Evolutionary conservation across 2,797 vertebrate genomes (phyloP).

Genomic region (Petrocephalus schoutedeni): DNA sequence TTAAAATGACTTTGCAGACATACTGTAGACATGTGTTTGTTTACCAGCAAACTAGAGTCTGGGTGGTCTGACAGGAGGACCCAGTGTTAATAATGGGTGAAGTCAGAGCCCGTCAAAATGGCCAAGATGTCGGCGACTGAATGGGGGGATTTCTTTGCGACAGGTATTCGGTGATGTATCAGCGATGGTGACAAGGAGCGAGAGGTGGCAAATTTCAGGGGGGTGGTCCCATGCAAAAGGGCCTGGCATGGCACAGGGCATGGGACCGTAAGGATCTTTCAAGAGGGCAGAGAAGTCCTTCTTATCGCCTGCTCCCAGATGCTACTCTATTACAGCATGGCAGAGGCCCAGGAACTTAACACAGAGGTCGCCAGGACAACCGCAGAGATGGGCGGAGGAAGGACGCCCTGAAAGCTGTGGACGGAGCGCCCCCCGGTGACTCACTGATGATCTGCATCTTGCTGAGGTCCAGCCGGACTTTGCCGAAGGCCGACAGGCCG

Average conservation of each 20-base stretch:
- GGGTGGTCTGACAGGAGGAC: neutral
- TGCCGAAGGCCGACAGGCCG: slow-evolving; percentile 85
- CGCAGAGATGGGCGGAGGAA: neutral
- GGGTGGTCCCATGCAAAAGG: neutral
- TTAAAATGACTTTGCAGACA: neutral
- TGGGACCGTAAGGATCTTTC: neutral
- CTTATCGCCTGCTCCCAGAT: neutral
- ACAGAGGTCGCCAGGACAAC: neutral
- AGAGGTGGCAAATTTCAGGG: neutral
- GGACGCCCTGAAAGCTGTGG: neutral
- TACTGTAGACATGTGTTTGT: neutral
- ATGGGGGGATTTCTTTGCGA: neutral
- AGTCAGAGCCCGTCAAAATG: neutral
- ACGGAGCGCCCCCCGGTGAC: slow-evolving; percentile 42
- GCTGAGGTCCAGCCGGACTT: slow-evolving; percentile 82
- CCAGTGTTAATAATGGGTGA: neutral
- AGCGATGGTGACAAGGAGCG: neutral
- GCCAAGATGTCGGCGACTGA: neutral
- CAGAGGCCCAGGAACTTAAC: neutral
- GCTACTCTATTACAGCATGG: neutral
- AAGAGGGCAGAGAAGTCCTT: neutral
- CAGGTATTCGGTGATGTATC: neutral
- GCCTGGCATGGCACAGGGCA: too few relatives aligned
- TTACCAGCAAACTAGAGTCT: neutral
- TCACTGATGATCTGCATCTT: slow-evolving; percentile 92